A percentile compares a stretch with the other conserved stretches of the same genome.
Conservation (phyloP, 2,888 invertebrate species). For the Chamaedrilus cognettii region DNA sequence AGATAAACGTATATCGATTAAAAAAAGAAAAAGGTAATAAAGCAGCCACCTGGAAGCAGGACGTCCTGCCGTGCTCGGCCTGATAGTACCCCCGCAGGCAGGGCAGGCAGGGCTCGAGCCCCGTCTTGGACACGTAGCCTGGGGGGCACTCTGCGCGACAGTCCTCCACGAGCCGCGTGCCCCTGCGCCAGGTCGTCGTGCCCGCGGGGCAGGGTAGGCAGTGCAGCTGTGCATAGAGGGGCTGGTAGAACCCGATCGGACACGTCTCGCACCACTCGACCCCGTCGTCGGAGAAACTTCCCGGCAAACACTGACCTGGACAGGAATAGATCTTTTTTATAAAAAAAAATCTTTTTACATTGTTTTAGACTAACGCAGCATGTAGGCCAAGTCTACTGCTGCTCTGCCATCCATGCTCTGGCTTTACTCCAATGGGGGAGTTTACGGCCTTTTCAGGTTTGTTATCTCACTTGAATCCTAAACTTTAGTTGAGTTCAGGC, state of each 20-base stretch:
- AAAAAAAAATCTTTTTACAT: not conserved
- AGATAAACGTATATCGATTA: no score
- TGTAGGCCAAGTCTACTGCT: no score
- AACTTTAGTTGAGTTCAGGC: no score
- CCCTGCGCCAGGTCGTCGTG: constrained; percentile 58
- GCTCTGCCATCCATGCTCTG: no score
- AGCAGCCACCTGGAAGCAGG: constrained; percentile 56
- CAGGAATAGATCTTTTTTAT: not conserved
- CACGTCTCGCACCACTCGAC: constrained; percentile 61
- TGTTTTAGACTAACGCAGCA: no score
- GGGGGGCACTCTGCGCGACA: constrained; percentile 64
- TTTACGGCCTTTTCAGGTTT: no score
- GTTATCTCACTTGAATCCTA: no score
- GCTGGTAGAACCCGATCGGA: constrained; percentile 56
- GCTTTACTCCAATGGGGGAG: no score
- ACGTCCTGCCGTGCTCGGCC: constrained; percentile 55
- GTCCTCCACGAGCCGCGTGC: constrained; percentile 57
- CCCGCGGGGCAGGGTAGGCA: constrained; percentile 57
- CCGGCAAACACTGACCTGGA: constrained; percentile 60
- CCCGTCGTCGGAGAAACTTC: constrained; percentile 59
- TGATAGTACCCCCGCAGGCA: constrained; percentile 63
- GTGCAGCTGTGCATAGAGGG: constrained; percentile 52
- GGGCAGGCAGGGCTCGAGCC: constrained; percentile 65
- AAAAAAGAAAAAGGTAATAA: no score
- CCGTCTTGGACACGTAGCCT: constrained; percentile 63